Base-by-base conservation (phyloP, 2,888 invertebrate genomes). In the Calameuta filiformis region DNA sequence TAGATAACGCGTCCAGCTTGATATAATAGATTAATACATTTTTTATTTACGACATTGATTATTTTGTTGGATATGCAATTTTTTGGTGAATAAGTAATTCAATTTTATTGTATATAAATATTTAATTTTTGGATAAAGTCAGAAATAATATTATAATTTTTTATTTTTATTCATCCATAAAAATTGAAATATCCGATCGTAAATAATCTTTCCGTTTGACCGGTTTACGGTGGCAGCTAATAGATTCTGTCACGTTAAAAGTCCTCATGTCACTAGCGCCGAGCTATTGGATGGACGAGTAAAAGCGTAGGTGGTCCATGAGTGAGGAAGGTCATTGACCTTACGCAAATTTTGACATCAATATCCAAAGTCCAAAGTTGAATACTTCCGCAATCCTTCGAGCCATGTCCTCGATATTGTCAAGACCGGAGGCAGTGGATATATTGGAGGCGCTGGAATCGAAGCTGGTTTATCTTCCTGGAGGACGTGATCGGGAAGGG, bases 401-500 rank as follows among this genome's bases (percentile, higher is more conserved):
- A 84, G 83, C 81, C 76, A 88, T 89, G 89, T 83, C 88, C 76
- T 81, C 79, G 78, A 85, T 83, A 78, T 83, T 81, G 77, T 56
- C 56, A 23, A 56, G 56, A 23, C 73, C 90, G 87, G 94, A 94
- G 92, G 94, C 94, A 84, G 92, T 92, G 88, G 92, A 93, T 84
- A 93, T 94, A 84, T 91, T 94, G 90, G 93, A 93, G 86, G 93
- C 93, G 81, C 92, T 95, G 85, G 93, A 94, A 91, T 93, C 93
- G 83, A 93, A 93, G 86, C 91, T 93, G 83, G 94, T 94, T 79
- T 93, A 93, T 88, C 90, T 95, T 82, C 94, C 95, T 79, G 95
- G 95, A 83, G 94, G 95, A 83, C 92, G 94, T 81, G 95, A 95
- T 92, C 93, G 93, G 80, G 94, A 94, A 82, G 94, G 94, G 77